A percentile compares a stretch with the other conserved stretches of the same genome.
phyloP scores from a whole-genome alignment of 2,113 vertebrate species.

The Macaca nemestrina region DNA sequence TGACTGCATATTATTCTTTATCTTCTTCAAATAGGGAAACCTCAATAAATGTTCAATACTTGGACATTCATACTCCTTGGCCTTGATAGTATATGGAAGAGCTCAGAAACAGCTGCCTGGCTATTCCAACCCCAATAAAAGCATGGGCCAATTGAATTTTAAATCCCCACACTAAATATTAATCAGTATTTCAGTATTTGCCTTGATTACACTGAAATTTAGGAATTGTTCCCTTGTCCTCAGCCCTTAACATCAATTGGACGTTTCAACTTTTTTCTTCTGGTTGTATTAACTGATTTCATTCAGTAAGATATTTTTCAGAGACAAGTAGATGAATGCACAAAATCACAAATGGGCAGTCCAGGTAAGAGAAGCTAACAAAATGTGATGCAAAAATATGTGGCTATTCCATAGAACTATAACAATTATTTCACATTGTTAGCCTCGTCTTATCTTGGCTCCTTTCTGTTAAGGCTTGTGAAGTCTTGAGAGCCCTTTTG shows the following conservation, averaged over 20 bases:
- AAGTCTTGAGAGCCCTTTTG: neutral
- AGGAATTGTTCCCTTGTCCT: neutral
- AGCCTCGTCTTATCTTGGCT: neutral
- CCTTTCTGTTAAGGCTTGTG: neutral
- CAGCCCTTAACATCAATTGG: neutral
- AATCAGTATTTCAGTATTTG: neutral
- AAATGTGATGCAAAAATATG: neutral
- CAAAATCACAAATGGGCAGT: neutral
- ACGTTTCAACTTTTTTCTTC: neutral
- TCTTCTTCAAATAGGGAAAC: neutral
- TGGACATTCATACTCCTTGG: neutral
- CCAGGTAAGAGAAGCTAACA: neutral
- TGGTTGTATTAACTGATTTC: neutral
- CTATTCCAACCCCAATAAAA: neutral
- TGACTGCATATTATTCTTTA: neutral
- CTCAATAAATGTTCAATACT: neutral
- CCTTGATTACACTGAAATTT: neutral
- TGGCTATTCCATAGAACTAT: neutral
- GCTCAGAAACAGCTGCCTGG: neutral
- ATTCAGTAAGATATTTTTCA: neutral
- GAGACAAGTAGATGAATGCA: neutral
- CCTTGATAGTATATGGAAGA: neutral
- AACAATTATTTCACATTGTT: neutral
- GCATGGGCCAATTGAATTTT: neutral
- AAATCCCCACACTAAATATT: neutral